Percentiles rank a stretch among this genome's conserved stretches.
These are phyloP conservation scores for Mirounga angustirostris DNA, from an alignment of 2,113 vertebrate genomes.

Conservation along the genomic window DNA sequence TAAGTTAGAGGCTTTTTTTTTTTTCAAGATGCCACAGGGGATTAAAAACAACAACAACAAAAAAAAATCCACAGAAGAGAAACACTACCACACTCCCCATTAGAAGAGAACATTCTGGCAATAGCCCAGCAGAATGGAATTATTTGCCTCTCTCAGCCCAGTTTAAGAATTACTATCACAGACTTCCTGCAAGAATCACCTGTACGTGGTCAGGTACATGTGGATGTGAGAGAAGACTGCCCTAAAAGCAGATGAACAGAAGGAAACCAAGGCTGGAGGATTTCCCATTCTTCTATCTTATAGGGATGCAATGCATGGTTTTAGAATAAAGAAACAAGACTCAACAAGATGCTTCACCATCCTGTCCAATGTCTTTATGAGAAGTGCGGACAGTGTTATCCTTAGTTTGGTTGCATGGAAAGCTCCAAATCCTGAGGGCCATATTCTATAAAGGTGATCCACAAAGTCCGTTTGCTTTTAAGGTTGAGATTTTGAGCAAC, in stretches of 20 bases:
- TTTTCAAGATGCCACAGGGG: background rate
- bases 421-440: background rate
- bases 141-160: background rate
- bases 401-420: background rate
- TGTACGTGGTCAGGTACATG: too few relatives aligned
- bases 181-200: background rate
- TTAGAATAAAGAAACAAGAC: background rate
- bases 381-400: background rate
- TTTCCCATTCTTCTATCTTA: background rate
- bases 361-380: background rate
- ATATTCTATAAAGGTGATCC: background rate
- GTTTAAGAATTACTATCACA: background rate
- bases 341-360: background rate
- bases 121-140: background rate
- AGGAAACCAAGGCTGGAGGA: background rate
- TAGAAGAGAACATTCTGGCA: background rate
- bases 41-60: background rate
- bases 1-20: conserved; percentile 31
- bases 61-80: background rate
- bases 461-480: background rate
- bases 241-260: background rate
- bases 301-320: background rate
- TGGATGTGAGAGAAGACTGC: background rate
- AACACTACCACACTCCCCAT: background rate
- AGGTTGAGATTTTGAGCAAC: background rate